Evolutionary conservation across 1,140 invertebrate species (phyloP), one percentile per base, ranked within the genome.

Genomic region (Caenorhabditis inopinata): DNA sequence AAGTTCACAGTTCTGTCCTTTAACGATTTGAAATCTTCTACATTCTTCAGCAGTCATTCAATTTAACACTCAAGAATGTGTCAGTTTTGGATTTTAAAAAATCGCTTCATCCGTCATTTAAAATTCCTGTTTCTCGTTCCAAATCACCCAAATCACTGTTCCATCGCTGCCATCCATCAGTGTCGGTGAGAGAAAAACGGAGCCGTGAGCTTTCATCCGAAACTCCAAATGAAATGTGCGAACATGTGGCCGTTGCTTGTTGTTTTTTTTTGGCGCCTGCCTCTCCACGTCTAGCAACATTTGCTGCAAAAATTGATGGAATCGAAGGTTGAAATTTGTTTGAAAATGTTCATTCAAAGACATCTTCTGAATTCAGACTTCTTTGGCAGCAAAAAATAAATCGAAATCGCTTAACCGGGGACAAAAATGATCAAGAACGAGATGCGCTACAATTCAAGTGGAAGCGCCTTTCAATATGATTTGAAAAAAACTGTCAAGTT

Each of bases 141-240:
- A n/a, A n/a, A n/a, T n/a, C n/a, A n/a, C 46, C 27, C 58, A 38
- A 38, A 68, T 68, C 58, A 68, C 25, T 68, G 58, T 68, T 68
- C 58, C 38, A 32, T 38, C 38, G 58, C 58, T 32, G 38, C 38
- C 58, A 68, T 68, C 58, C 58, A 68, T 68, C 58, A 68, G 29
- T 68, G 58, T 68, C 58, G n/a, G n/a, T n/a, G 58, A 29, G 14
- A 29, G n/a, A 21, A 42, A 42, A 16, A 68, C 7, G 58, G 38
- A 42, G n/a, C 27, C 27, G 2, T 58, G 58, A 68, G 29, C 58
- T 68, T 68, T 38, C 32, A 68, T 68, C 38, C 58, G 18, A 68
- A 68, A 68, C 38, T 68, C 32, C 32, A 68, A 68, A n/a, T 68
- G 58, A 68, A 58, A 42, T 68, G 58, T 68, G 58, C 58, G 58